Conservation (phyloP, 1,140 invertebrate species). For the Pogonus chalceus region DNA sequence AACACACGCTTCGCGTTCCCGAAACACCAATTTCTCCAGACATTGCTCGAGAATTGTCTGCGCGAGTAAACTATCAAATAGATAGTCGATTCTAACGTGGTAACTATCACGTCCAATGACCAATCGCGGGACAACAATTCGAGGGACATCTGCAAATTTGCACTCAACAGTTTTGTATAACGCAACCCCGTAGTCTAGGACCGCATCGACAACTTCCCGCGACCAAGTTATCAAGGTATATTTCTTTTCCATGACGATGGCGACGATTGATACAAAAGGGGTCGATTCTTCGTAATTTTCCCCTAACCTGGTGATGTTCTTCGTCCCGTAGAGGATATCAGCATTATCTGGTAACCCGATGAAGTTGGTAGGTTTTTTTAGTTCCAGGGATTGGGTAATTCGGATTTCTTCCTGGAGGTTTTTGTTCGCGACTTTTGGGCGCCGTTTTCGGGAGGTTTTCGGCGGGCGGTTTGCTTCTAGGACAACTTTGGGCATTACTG, state of each 20-base stretch:
- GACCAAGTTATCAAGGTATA: conserved; percentile 41
- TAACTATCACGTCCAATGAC: conserved; percentile 26
- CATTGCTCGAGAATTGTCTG: conserved; percentile 22
- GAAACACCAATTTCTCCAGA: conserved; percentile 27
- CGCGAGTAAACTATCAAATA: conserved; percentile 19
- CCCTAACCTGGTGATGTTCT: conserved; percentile 30
- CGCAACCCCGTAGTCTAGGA: conserved; percentile 37
- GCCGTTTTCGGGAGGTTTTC: neutral
- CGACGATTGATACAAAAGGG: conserved; percentile 44
- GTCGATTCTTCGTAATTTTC: conserved; percentile 30
- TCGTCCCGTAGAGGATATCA: conserved; percentile 37
- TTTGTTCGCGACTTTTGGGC: neutral
- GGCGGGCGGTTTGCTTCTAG: neutral
- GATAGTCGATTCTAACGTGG: neutral
- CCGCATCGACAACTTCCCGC: conserved; percentile 37
- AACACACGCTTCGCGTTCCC: conserved; percentile 37
- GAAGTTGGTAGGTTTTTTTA: conserved; percentile 39
- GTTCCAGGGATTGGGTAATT: conserved; percentile 35
- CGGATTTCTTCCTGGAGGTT: neutral
- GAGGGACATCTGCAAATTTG: conserved; percentile 33
- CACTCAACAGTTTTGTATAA: conserved; percentile 34
- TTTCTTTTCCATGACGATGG: conserved; percentile 41
- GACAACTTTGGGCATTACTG: neutral
- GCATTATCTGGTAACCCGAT: conserved; percentile 39
- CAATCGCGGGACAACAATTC: conserved; percentile 37